Evolutionary conservation across 2,888 invertebrate species (phyloP).

Genomic region (Calameuta idolon): DNA sequence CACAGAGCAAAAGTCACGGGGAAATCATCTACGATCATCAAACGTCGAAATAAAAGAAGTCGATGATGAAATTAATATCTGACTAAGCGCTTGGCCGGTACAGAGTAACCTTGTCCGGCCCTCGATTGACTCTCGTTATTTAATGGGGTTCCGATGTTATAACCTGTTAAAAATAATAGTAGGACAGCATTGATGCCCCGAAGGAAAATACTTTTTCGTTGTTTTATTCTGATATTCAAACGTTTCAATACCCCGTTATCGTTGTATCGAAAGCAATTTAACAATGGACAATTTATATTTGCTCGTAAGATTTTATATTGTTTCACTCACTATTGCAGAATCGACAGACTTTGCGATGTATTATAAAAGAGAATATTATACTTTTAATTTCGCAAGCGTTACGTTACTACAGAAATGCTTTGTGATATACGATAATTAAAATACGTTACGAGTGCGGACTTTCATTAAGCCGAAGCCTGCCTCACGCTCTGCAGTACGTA

Average conservation of each 20-base stretch:
- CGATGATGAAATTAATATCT: background rate
- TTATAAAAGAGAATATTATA: background rate
- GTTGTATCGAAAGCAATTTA: background rate
- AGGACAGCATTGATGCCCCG: background rate
- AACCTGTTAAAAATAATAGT: background rate
- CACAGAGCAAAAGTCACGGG: background rate
- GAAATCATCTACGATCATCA: background rate
- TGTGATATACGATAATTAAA: background rate
- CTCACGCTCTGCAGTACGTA: background rate
- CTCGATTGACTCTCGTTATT: background rate
- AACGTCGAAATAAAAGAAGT: background rate
- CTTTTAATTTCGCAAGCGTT: background rate
- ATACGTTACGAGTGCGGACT: background rate
- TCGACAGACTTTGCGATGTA: background rate
- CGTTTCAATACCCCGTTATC: background rate
- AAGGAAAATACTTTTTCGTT: background rate
- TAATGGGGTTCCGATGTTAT: background rate
- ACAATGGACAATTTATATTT: background rate
- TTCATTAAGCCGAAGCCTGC: background rate
- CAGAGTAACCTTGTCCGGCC: background rate
- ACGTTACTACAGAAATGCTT: background rate
- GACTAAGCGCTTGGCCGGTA: background rate
- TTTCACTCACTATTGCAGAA: background rate
- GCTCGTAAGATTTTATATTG: background rate
- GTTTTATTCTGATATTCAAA: background rate